A percentile compares a stretch with the other conserved stretches of the same genome.
phyloP scores from a whole-genome alignment of 2,888 invertebrate genomes.

The Gisinianus flammeolus region DNA sequence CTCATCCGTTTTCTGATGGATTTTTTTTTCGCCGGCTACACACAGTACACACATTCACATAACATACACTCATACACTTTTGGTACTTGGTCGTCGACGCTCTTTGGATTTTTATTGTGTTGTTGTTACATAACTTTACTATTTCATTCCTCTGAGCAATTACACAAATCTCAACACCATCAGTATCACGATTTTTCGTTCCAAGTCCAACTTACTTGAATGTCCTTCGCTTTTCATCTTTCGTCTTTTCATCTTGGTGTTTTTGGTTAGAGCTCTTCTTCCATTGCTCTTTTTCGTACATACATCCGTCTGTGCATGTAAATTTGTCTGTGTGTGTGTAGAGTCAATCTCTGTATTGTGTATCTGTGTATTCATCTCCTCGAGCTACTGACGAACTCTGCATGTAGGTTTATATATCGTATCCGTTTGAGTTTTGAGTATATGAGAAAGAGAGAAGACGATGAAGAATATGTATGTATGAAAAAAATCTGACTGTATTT shows the following conservation, averaged over 20 bases:
- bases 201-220: constrained; percentile 22
- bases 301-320: neutral
- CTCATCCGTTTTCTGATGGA: constrained; percentile 45
- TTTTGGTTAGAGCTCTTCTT: constrained; percentile 38
- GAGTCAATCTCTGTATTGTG: neutral
- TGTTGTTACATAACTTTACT: constrained; percentile 29
- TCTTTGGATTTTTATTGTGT: constrained; percentile 29
- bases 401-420: neutral
- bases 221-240: constrained; percentile 41
- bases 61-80: neutral
- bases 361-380: constrained; percentile 5
- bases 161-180: constrained; percentile 47
- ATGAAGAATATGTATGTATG: no score
- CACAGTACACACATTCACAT: neutral
- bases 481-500: no score
- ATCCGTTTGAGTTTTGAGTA: no score
- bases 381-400: constrained; percentile 6
- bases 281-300: constrained; percentile 18
- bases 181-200: constrained; percentile 44
- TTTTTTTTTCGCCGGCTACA: constrained; percentile 21
- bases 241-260: constrained; percentile 35
- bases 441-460: no score
- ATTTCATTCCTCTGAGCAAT: constrained; percentile 42
- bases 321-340: neutral
- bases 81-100: constrained; percentile 12